Base-by-base conservation (phyloP, 2,113 vertebrate species). In the Naja naja region DNA sequence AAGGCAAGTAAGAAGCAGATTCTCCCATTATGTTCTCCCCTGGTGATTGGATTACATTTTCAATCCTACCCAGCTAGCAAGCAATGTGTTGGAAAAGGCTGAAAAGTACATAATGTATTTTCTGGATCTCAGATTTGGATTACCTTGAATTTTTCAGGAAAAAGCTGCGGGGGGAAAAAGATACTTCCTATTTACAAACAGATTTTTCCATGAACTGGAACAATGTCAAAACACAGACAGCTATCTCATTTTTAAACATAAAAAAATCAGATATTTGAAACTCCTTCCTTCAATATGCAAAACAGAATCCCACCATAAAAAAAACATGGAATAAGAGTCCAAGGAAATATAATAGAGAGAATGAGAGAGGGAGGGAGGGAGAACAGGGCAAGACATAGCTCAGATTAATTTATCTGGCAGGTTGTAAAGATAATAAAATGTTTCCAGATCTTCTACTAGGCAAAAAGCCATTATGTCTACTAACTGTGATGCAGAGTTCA, bases 361-460 rank as follows among this genome's bases (percentile, higher is more conserved):
- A 0, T 87, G 30, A 18, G 87, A 64, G 20, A 0, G 27, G 18
- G 85, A 45, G 12, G 23, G 85, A 4, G 12, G 55, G 34, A n/a
- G 30, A 27, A 88, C 90, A 88, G 88, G 39, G 34, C 10, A 86
- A 0, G 0, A 49, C 88, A 3, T 0, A 52, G 1, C 34, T 64
- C 1, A 22, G 55, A 52, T 88, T 56, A 58, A 91, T 89, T 86
- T 89, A 81, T 93, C 22, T 12, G 30, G 23, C 30, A 14, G 1
- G 91, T 2, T 3, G 45, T 1, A 43, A 87, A 87, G 49, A 52
- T 45, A 69, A 91, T 90, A 87, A 45, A 18, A 23, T 56, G 0
- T 3, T 87, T 53, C 52, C 90, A 23, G 20, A 58, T 22, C 27
- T 94, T 0, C 58, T 18, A 52, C 27, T 47, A 56, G 89, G 92